phyloP scores from a whole-genome alignment of 2,888 invertebrate genomes.

The Tanypteryx hageni region DNA sequence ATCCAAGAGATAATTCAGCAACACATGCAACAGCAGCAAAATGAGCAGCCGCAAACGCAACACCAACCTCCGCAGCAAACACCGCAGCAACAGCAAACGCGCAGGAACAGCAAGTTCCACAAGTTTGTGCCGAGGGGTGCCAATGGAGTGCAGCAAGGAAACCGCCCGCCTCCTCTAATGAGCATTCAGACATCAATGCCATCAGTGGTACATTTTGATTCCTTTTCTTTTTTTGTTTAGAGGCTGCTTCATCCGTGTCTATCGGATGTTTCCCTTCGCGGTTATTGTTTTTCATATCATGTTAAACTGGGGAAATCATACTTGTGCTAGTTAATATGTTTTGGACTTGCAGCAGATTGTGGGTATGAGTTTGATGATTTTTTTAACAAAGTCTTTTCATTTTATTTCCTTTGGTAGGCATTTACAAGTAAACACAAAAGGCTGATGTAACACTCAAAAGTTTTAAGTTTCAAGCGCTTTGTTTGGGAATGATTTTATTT shows the following conservation, averaged over 20 bases:
- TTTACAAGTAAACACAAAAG: not conserved
- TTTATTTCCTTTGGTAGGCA: constrained; percentile 7
- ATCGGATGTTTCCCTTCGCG: not conserved
- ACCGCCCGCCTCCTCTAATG: constrained; percentile 76
- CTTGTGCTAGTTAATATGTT: not conserved
- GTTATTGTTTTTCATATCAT: not conserved
- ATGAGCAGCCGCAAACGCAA: constrained; percentile 47
- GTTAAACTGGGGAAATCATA: not conserved
- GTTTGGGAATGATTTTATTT: not conserved
- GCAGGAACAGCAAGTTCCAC: constrained; percentile 59
- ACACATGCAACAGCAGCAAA: constrained; percentile 65
- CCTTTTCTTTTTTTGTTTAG: constrained; percentile 29
- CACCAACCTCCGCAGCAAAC: constrained; percentile 36
- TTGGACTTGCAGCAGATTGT: constrained; percentile 8
- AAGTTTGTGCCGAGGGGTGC: constrained; percentile 64
- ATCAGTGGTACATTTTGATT: constrained; percentile 50
- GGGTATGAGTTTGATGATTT: not conserved
- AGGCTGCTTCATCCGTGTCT: not conserved
- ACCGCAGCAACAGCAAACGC: constrained; percentile 16
- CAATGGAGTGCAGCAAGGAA: constrained; percentile 68
- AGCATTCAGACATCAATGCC: constrained; percentile 73
- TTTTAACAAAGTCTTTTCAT: not conserved
- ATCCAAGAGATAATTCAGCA: constrained; percentile 77
- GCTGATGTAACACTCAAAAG: not conserved
- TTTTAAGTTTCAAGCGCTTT: not conserved